These are phyloP conservation scores for Intellagama lesueurii DNA, from an alignment of 2,797 vertebrate species.

Conservation along the genomic window DNA sequence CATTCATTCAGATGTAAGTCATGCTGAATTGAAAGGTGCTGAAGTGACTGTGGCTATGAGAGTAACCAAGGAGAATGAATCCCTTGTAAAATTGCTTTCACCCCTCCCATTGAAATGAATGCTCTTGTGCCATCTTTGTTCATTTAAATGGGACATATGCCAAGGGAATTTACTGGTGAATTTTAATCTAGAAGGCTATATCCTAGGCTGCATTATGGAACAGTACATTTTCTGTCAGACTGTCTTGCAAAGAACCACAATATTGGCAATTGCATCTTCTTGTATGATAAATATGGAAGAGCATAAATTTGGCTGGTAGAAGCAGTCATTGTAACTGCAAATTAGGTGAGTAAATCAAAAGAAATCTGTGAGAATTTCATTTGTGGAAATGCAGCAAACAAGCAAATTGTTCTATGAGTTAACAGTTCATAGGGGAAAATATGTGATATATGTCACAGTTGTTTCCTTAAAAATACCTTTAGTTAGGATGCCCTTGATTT, in stretches of 20 bases:
- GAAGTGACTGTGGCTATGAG: no score
- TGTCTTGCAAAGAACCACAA: conserved; percentile 51
- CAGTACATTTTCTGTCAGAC: conserved; percentile 53
- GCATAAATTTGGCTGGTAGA: conserved; percentile 67
- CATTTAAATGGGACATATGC: background rate
- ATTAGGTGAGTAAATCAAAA: conserved; percentile 76
- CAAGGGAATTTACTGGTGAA: background rate
- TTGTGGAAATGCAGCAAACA: conserved; percentile 61
- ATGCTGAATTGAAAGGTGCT: background rate
- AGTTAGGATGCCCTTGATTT: conserved; percentile 55
- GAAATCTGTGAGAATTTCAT: conserved; percentile 44
- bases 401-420: conserved; percentile 70
- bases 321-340: conserved; percentile 62
- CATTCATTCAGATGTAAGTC: background rate
- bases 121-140: background rate
- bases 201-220: conserved; percentile 36
- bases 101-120: background rate
- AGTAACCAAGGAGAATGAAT: background rate
- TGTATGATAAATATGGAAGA: conserved; percentile 59
- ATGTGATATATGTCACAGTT: conserved; percentile 37
- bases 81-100: background rate
- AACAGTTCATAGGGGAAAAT: conserved; percentile 56
- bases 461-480: conserved; percentile 51
- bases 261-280: conserved; percentile 69
- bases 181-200: conserved; percentile 30